Base-by-base conservation (phyloP, 2,113 vertebrate species). In the Acrocephalus kingi region DNA sequence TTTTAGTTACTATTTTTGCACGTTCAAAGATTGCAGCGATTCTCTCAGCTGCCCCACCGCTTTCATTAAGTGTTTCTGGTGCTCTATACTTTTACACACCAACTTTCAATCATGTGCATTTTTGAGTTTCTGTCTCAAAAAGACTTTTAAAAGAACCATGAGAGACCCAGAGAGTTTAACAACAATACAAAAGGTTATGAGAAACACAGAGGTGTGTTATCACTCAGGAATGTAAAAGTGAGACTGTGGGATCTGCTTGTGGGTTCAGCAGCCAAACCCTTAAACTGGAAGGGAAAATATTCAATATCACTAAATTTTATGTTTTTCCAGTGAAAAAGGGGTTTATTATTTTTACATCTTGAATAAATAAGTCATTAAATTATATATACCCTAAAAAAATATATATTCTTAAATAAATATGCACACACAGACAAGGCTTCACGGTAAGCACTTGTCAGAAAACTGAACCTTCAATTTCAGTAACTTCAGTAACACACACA, bases 91-190 rank as follows among this genome's bases (percentile, higher is more conserved):
- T 68, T 69, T 22, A 85, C 33, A 52, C 24, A 84, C 6, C 23
- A 5, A 8, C 5, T 61, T 79, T 11, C 43, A 73, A 27, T 22
- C 22, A 15, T 4, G 10, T 13, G 8, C 11, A 20, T 68, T 85
- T 84, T 66, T 73, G 19, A 79, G 27, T 16, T 90, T 78, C 56
- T 52, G 13, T 11, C 54, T 90, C 56, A 79, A 59, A 82, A 27
- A 20, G 5, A 9, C 6, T 54, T 72, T 12, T 6, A 41, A 51
- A 85, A 64, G 7, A 11, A 8, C 3, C 1, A 0, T 7, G 3
- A 76, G 7, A 1, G 0, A 21, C 15, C 7, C 17, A 61, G n/a
- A 39, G 15, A 46, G 3, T 45, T 82, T 25, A 89, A 48, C 13
- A 69, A 35, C 6, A 30, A 45, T 11, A 46, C 15, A 7, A 83